These are phyloP conservation scores for Scomberomorus guttatus DNA, from an alignment of 2,797 vertebrate species.

Conservation along the genomic window DNA sequence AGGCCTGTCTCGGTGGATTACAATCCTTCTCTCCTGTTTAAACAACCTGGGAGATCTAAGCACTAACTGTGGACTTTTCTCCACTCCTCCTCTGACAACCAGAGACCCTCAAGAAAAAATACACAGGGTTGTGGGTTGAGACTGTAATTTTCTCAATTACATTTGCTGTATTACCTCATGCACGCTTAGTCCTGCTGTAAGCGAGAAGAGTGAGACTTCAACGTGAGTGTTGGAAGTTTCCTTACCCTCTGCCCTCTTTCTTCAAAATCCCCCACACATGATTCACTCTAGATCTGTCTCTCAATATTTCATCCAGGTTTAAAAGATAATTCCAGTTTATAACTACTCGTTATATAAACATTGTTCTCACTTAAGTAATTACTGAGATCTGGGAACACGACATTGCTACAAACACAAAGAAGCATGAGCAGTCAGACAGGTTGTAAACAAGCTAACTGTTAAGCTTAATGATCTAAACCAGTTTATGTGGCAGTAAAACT, in stretches of 20 bases:
- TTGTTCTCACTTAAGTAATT: not conserved
- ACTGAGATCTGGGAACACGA: not conserved
- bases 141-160: conserved; percentile 63
- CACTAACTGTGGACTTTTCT: conserved; percentile 35
- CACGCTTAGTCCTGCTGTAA: conserved; percentile 23
- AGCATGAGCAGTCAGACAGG: not conserved
- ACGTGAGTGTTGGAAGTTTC: conserved; percentile 4
- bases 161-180: conserved; percentile 64
- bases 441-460: conserved; percentile 7
- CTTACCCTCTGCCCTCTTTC: not conserved
- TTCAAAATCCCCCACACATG: conserved; percentile 9
- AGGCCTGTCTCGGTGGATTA: conserved; percentile 75
- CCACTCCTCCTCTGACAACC: conserved; percentile 26
- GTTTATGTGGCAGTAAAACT: conserved; percentile 19
- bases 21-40: conserved; percentile 72
- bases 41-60: conserved; percentile 76
- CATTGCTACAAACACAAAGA: not conserved
- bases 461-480: not conserved
- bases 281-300: conserved; percentile 21
- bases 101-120: conserved; percentile 50
- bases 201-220: conserved; percentile 7
- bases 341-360: not conserved
- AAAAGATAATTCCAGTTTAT: conserved; percentile 1
- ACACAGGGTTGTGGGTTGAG: conserved; percentile 31
- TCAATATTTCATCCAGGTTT: conserved; percentile 15